These are phyloP conservation scores for Periplaneta americana DNA, from an alignment of 1,140 invertebrate genomes.

Conservation along the genomic window DNA sequence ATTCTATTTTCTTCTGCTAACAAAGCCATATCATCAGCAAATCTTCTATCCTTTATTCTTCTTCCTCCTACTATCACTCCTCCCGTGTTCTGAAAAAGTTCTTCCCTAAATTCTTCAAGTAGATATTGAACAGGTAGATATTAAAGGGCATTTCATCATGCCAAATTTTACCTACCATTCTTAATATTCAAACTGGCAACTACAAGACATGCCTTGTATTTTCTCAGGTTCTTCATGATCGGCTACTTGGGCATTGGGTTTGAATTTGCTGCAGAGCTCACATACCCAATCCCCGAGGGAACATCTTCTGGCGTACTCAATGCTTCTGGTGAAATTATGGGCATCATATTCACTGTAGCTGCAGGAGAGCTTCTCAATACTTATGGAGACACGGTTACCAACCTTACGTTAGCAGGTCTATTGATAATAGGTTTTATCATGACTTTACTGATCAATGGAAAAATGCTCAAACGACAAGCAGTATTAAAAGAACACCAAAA, in stretches of 20 bases:
- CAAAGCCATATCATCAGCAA: too few species aligned
- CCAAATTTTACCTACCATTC: too few species aligned
- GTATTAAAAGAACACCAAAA: neutral
- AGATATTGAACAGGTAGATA: too few species aligned
- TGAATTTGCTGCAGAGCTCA: slow-evolving; percentile 69
- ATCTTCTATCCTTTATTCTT: too few species aligned
- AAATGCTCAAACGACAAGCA: slow-evolving; percentile 45
- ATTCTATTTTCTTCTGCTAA: too few species aligned
- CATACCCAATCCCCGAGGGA: slow-evolving; percentile 64
- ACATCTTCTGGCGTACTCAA: slow-evolving; percentile 62
- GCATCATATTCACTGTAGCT: slow-evolving; percentile 46
- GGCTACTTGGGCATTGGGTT: slow-evolving; percentile 68
- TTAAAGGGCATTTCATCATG: too few species aligned
- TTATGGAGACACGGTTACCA: slow-evolving; percentile 35
- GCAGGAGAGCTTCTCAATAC: slow-evolving; percentile 27
- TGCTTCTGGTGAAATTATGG: slow-evolving; percentile 56
- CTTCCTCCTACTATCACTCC: too few species aligned
- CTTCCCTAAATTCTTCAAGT: too few species aligned
- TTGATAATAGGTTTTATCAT: slow-evolving; percentile 45
- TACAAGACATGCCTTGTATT: neutral
- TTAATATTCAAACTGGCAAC: too few species aligned
- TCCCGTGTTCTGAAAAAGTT: too few species aligned
- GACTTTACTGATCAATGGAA: slow-evolving; percentile 46
- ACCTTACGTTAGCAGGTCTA: slow-evolving; percentile 36
- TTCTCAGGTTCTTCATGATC: neutral